Evolutionary conservation across 2,888 invertebrate species (phyloP), one percentile per base, ranked within the genome.

Genomic region (Gibbula magus): DNA sequence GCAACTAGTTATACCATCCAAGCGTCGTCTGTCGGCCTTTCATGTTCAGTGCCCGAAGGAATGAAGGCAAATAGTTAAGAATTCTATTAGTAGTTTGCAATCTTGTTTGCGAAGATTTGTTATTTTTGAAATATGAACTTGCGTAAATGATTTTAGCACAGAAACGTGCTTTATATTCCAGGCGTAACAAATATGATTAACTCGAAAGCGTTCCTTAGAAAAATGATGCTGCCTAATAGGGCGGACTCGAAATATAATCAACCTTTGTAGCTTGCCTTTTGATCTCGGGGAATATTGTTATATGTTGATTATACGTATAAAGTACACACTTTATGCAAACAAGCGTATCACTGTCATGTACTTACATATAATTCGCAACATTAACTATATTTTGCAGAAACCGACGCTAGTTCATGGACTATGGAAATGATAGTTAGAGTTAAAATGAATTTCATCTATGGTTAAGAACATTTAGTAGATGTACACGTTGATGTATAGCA

Each of bases 41-140:
- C 61, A 61, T 61, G 29, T 61, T 25, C 16, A 13, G 16, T 61
- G 61, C 61, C 61, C 4, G 29, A 16, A 18, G 61, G 61, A 61
- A n/a, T 25, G 29, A 32, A 61, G 61, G 61, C 61, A 61, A 25
- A 61, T 61, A 61, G 61, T 29, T 29, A 61, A 61, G 61, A 61
- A 61, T 61, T 29, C 61, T 61, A 61, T 61, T 61, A 61, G 29
- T 13, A 61, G 29, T 61, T 61, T 61, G 61, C 61, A 61, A 61
- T 25, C 29, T 61, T 25, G 61, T 29, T n/a, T 61, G 29, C 18
- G 29, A 61, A 8, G 29, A 61, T 61, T 25, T 61, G 61, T 61
- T 61, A 61, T 61, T 61, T 25, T 61, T 61, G 61, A 61, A 61
- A 61, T 61, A 61, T 61, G 61, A 61, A 61, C 61, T 61, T n/a